Evolutionary conservation across 92 coral and sea anemone species (phyloP).

Genomic region (Siderastrea radians): DNA sequence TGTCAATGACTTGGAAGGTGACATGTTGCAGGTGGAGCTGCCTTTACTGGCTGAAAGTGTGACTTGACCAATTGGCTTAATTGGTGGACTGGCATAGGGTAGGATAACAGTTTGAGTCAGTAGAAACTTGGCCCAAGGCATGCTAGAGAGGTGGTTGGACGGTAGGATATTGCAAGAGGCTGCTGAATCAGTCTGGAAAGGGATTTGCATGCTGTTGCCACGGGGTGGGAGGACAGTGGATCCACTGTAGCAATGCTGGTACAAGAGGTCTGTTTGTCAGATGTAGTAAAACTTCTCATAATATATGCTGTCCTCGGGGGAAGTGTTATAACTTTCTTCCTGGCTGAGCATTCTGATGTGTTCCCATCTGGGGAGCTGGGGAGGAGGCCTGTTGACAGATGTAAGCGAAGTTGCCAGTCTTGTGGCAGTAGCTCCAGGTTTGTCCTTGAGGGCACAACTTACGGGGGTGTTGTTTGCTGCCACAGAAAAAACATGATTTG

Average conservation of each 20-base stretch:
- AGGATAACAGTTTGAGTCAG: conserved; percentile 24
- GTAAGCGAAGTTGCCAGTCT: conserved; percentile 43
- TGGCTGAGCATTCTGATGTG: conserved; percentile 32
- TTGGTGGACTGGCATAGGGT: conserved; percentile 69
- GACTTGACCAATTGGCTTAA: not conserved
- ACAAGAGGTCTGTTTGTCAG: conserved; percentile 2
- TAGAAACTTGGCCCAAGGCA: conserved; percentile 47
- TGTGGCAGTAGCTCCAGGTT: conserved; percentile 60
- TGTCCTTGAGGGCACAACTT: conserved; percentile 26
- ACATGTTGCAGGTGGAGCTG: not conserved
- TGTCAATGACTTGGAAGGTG: conserved; percentile 51
- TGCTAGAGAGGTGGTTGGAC: conserved; percentile 51
- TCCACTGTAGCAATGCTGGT: not conserved
- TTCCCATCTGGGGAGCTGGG: conserved; percentile 7
- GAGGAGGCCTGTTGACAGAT: conserved; percentile 47
- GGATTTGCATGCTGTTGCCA: conserved; percentile 27
- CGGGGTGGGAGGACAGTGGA: conserved; percentile 5
- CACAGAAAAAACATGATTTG: conserved; percentile 22
- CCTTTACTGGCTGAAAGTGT: conserved; percentile 42
- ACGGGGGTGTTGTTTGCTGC: conserved; percentile 19
- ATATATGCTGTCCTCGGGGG: conserved; percentile 21
- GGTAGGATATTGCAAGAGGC: conserved; percentile 61
- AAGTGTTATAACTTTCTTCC: not conserved
- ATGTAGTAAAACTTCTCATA: conserved; percentile 43
- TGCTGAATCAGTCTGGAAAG: conserved; percentile 52